A percentile compares a stretch with the other conserved stretches of the same genome.
Conservation (phyloP, 2,797 vertebrate species). For the Geotrypetes seraphini region DNA sequence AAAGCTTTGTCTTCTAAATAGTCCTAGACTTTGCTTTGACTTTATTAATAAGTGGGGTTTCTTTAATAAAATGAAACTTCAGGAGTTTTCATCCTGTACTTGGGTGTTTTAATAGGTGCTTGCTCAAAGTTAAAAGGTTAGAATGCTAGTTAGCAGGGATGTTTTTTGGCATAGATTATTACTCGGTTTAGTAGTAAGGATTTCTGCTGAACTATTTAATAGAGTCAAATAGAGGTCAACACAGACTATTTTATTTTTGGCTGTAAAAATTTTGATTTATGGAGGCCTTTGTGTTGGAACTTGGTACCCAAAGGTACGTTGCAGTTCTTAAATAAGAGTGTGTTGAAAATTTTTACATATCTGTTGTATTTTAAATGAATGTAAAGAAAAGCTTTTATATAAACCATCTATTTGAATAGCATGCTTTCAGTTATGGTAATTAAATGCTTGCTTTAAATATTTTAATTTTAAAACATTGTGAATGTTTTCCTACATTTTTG, state of each 20-base stretch:
- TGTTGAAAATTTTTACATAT: constrained; percentile 16
- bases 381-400: too few species aligned
- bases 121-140: constrained; percentile 1
- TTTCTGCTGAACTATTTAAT: constrained; percentile 9
- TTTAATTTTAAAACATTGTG: too few species aligned
- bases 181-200: neutral
- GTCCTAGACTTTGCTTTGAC: constrained; percentile 31
- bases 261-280: constrained; percentile 10
- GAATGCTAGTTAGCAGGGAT: constrained; percentile 1
- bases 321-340: constrained; percentile 1
- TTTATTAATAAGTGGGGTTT: constrained; percentile 24
- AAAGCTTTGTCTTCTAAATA: constrained; percentile 29
- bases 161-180: constrained; percentile 5
- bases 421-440: too few species aligned
- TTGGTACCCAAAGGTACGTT: neutral
- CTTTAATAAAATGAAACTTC: neutral
- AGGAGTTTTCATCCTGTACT: constrained; percentile 8
- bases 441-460: too few species aligned
- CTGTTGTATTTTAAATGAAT: too few species aligned
- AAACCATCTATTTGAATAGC: too few species aligned
- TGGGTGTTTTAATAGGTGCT: constrained; percentile 1
- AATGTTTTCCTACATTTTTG: too few species aligned
- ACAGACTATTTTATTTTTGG: constrained; percentile 6
- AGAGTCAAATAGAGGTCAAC: constrained; percentile 12
- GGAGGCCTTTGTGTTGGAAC: constrained; percentile 1